Percentiles rank a stretch among this genome's conserved stretches.
These are phyloP conservation scores for Sterna hirundo DNA, from an alignment of 2,113 vertebrate species.

Conservation along the genomic window DNA sequence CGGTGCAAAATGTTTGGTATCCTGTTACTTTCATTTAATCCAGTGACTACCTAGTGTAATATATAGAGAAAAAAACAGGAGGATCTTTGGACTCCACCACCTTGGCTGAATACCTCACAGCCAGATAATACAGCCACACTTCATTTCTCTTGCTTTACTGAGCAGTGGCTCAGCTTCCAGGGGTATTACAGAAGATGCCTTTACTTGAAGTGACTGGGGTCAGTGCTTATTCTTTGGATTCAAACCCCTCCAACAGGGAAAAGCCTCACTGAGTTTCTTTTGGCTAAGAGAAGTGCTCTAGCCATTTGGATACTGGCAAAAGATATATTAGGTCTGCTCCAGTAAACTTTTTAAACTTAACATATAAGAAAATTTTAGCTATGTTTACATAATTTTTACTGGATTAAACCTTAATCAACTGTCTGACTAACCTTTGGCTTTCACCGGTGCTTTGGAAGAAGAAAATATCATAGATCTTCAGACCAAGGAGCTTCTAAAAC, in stretches of 20 bases:
- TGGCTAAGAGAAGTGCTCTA: not conserved
- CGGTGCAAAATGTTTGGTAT: rapidly evolving
- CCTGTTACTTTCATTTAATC: not conserved
- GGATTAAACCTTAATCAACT: not conserved
- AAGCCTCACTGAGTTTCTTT: not conserved
- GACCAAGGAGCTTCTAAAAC: not conserved
- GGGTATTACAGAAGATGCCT: not conserved
- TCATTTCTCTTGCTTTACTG: not conserved
- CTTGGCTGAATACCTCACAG: not conserved
- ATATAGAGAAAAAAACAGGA: not conserved
- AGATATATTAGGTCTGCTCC: not conserved
- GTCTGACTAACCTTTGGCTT: not conserved
- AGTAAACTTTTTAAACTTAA: not conserved
- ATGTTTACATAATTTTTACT: not conserved
- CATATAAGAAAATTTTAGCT: not conserved
- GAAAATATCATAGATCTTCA: not conserved
- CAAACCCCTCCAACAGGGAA: not conserved
- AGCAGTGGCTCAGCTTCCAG: not conserved
- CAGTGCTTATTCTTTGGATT: not conserved
- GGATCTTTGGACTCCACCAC: not conserved
- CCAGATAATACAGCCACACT: not conserved
- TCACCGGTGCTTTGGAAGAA: not conserved
- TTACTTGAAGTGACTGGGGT: not conserved
- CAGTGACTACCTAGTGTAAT: not conserved
- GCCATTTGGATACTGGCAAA: not conserved